phyloP scores from a whole-genome alignment of 2,113 vertebrate genomes.

The Cichladusa arquata region DNA sequence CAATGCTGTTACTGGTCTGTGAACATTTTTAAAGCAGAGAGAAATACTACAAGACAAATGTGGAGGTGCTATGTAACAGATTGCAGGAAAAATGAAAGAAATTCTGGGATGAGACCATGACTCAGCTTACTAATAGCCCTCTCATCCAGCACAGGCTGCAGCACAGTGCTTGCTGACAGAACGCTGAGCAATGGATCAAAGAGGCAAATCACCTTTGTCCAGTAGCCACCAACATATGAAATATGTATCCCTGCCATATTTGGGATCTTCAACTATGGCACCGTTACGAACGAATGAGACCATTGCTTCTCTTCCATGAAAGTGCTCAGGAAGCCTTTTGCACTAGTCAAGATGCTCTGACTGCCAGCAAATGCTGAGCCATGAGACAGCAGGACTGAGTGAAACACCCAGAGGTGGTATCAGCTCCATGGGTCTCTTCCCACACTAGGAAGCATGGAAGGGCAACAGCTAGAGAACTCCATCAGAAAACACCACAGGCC shows the following conservation, averaged over 20 bases:
- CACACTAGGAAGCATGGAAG: neutral
- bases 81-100: neutral
- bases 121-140: neutral
- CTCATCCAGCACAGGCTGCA: neutral
- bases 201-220: neutral
- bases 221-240: neutral
- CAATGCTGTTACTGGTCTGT: neutral
- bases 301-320: neutral
- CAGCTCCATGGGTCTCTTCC: neutral
- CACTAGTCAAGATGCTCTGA: neutral
- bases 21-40: neutral
- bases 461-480: neutral
- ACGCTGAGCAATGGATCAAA: neutral
- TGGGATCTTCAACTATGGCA: neutral
- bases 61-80: neutral
- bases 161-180: neutral
- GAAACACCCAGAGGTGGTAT: neutral
- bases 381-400: rapidly evolving
- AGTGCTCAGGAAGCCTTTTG: neutral
- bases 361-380: neutral
- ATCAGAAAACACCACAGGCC: neutral
- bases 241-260: neutral
- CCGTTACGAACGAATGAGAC: rapidly evolving
- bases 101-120: neutral
- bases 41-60: neutral